A percentile compares a stretch with the other conserved stretches of the same genome.
Conservation (phyloP, 2,113 vertebrate genomes). For the Casuarius casuarius region DNA sequence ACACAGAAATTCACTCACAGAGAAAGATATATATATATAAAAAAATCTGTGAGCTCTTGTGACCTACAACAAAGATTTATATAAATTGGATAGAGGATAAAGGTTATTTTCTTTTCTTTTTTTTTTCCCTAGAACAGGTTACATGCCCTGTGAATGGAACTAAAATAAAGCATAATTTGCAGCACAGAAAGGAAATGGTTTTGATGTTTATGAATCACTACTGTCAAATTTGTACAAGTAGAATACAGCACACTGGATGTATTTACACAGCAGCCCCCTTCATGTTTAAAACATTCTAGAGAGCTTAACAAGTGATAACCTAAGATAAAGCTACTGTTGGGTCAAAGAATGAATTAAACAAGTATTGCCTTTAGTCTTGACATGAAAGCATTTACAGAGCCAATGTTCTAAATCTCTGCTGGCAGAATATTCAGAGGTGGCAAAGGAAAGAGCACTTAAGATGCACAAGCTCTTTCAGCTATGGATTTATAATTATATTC, state of each 20-base stretch:
- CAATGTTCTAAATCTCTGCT: conserved; percentile 70
- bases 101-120: not conserved
- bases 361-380: conserved; percentile 72
- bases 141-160: not conserved
- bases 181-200: conserved; percentile 27
- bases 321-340: conserved; percentile 70
- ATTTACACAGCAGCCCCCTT: conserved; percentile 43
- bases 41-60: not conserved
- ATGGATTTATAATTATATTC: conserved; percentile 66
- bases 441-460: conserved; percentile 58
- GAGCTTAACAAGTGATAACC: conserved; percentile 72
- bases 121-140: not conserved
- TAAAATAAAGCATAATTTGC: conserved; percentile 41
- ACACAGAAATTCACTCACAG: not conserved
- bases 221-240: conserved; percentile 61
- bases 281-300: conserved; percentile 73
- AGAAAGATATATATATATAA: not conserved
- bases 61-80: not conserved
- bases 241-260: conserved; percentile 38
- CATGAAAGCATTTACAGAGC: conserved; percentile 70
- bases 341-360: conserved; percentile 75
- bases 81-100: not conserved
- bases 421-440: conserved; percentile 69
- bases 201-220: conserved; percentile 71
- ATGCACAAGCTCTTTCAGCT: conserved; percentile 60